phyloP scores from a whole-genome alignment of 2,797 vertebrate genomes.

The Taenioides sp. region DNA sequence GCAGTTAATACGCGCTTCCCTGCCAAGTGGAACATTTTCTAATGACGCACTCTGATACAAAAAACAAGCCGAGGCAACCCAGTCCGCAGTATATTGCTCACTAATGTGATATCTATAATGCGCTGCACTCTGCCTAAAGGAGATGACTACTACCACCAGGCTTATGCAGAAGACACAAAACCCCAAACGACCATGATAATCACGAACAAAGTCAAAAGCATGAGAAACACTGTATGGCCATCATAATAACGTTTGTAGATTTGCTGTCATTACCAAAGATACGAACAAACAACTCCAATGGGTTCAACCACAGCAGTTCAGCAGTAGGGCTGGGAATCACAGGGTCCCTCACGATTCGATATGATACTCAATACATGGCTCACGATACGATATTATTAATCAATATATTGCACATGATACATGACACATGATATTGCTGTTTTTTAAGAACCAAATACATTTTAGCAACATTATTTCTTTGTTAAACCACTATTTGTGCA shows the following conservation, averaged over 20 bases:
- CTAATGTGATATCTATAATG: slow-evolving; percentile 88
- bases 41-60: slow-evolving; percentile 84
- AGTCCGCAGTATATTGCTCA: slow-evolving; percentile 81
- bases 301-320: slow-evolving; percentile 40
- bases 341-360: no score
- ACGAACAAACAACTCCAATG: slow-evolving; percentile 72
- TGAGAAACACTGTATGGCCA: slow-evolving; percentile 74
- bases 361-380: no score
- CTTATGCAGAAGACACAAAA: slow-evolving; percentile 70
- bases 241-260: slow-evolving; percentile 77
- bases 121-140: slow-evolving; percentile 80
- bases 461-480: no score
- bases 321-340: no score
- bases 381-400: no score
- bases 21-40: slow-evolving; percentile 86
- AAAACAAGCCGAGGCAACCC: slow-evolving; percentile 81
- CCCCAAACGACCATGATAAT: slow-evolving; percentile 81
- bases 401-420: no score
- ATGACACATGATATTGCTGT: no score
- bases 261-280: slow-evolving; percentile 78
- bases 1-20: slow-evolving; percentile 85
- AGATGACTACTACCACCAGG: slow-evolving; percentile 72
- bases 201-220: slow-evolving; percentile 78
- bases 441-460: no score
- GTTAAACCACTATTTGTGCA: no score